phyloP scores from a whole-genome alignment of 2,888 invertebrate species.

The Gibbula magus region DNA sequence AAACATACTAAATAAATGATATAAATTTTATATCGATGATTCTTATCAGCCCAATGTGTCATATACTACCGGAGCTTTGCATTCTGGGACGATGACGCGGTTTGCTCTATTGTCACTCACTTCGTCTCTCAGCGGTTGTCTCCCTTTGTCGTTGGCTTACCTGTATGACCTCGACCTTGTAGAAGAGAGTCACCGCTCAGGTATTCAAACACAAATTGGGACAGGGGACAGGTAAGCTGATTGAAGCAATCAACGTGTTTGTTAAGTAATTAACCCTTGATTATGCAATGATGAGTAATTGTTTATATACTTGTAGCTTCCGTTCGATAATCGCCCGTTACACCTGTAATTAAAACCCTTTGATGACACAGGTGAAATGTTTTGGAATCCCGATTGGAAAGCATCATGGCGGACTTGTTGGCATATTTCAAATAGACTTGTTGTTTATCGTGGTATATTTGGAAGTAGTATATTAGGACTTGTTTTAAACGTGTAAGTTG shows the following conservation, averaged over 20 bases:
- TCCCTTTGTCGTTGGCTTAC: not conserved
- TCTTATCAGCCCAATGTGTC: too few relatives aligned
- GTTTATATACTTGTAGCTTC: not conserved
- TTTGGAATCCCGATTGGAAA: not conserved
- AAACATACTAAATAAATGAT: too few relatives aligned
- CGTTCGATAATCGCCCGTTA: not conserved
- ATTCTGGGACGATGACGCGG: not conserved
- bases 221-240: slow-evolving; percentile 31
- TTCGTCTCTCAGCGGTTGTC: not conserved
- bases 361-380: not conserved
- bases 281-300: not conserved
- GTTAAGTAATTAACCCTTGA: not conserved
- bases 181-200: slow-evolving; percentile 44
- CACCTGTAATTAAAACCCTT: not conserved
- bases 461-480: too few relatives aligned
- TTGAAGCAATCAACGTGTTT: not conserved
- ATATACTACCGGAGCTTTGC: not conserved
- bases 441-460: too few relatives aligned
- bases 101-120: not conserved
- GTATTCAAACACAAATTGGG: slow-evolving; percentile 39
- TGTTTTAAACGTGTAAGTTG: too few relatives aligned
- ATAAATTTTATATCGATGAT: too few relatives aligned
- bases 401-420: not conserved
- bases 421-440: too few relatives aligned
- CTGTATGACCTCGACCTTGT: slow-evolving; percentile 6